These are phyloP conservation scores for Nomada hirtipes DNA, from an alignment of 2,888 invertebrate genomes.

Conservation along the genomic window DNA sequence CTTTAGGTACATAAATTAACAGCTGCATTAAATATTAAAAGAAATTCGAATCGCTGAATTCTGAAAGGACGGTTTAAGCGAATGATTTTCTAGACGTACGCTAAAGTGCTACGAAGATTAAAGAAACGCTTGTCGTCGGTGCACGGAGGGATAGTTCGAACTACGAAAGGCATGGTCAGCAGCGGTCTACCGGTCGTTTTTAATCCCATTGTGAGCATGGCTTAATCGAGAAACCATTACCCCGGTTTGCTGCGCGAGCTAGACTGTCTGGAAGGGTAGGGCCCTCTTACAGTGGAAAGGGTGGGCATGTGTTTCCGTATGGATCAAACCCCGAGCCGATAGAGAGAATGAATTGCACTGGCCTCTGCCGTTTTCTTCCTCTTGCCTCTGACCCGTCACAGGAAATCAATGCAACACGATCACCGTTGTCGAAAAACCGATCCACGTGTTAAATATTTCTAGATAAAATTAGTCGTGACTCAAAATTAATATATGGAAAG, in stretches of 20 bases:
- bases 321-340: constrained; percentile 69
- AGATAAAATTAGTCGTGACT: too few species aligned
- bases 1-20: too few species aligned
- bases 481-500: neutral
- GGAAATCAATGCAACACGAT: constrained; percentile 7
- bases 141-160: constrained; percentile 70
- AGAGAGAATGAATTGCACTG: constrained; percentile 58
- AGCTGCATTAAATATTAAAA: too few species aligned
- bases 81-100: constrained; percentile 1
- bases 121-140: constrained; percentile 62
- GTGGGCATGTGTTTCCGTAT: constrained; percentile 74
- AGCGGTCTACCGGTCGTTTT: constrained; percentile 82
- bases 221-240: constrained; percentile 83
- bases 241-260: constrained; percentile 78
- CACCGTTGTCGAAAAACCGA: too few species aligned
- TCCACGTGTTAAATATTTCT: too few species aligned
- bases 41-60: too few species aligned
- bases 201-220: constrained; percentile 83
- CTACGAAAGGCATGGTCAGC: constrained; percentile 81
- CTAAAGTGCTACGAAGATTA: constrained; percentile 47
- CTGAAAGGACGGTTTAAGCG: too few species aligned
- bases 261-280: constrained; percentile 75
- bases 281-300: constrained; percentile 71
- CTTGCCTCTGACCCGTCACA: neutral
- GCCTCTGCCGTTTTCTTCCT: constrained; percentile 44